Conservation (phyloP, 2,888 invertebrate genomes). For the Uropetala carovei region DNA sequence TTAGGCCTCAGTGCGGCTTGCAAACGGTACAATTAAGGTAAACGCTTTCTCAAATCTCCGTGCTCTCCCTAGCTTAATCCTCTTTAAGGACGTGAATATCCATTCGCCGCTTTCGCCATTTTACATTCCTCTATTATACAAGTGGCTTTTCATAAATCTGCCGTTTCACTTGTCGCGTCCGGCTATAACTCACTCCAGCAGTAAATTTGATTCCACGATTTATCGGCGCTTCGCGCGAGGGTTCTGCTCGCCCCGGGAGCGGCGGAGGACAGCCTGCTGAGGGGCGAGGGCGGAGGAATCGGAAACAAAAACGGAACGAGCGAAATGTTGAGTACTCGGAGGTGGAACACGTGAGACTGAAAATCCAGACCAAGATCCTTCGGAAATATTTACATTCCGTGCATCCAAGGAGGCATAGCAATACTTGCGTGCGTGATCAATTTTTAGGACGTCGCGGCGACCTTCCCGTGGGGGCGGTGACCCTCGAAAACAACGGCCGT, state of each 20-base stretch:
- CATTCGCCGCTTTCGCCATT: slow-evolving; percentile 47
- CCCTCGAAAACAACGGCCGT: not conserved
- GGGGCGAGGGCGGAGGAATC: not conserved
- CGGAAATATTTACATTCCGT: slow-evolving; percentile 32
- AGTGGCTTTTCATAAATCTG: slow-evolving; percentile 48
- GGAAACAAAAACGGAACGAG: not conserved
- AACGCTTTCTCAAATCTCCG: slow-evolving; percentile 8
- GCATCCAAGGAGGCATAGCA: slow-evolving; percentile 38
- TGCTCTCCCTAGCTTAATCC: slow-evolving; percentile 32
- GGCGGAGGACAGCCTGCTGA: not conserved
- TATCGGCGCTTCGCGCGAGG: slow-evolving; percentile 2
- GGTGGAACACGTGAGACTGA: not conserved
- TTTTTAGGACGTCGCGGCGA: slow-evolving; percentile 54
- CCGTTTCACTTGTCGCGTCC: slow-evolving; percentile 59
- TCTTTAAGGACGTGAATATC: slow-evolving; percentile 57
- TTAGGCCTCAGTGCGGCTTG: not conserved
- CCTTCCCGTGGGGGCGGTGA: slow-evolving; percentile 35
- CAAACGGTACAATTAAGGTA: slow-evolving; percentile 47
- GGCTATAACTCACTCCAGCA: slow-evolving; percentile 38
- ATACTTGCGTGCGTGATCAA: slow-evolving; percentile 49
- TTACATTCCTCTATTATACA: slow-evolving; percentile 55
- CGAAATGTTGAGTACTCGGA: not conserved
- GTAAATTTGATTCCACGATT: slow-evolving; percentile 58
- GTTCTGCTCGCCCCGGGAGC: slow-evolving; percentile 22
- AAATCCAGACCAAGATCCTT: slow-evolving; percentile 52